A percentile compares a stretch with the other conserved stretches of the same genome.
These are phyloP conservation scores for Herpetotheres cachinnans DNA, from an alignment of 2,113 vertebrate genomes.

Conservation along the genomic window DNA sequence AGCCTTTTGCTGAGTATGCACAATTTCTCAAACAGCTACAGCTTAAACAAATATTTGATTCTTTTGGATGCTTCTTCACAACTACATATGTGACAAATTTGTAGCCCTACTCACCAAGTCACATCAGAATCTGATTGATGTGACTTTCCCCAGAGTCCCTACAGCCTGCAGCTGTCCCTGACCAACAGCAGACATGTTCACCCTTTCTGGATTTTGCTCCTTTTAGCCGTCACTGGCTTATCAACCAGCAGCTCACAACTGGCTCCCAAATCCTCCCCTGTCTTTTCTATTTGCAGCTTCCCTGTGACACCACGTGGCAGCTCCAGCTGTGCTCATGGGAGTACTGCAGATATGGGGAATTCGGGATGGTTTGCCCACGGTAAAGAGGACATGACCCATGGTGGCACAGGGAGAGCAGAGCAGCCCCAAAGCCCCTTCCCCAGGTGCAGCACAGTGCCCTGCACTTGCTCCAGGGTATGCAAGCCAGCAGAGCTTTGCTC, in stretches of 20 bases:
- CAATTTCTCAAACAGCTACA: neutral
- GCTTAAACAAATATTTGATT: neutral
- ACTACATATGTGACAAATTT: neutral
- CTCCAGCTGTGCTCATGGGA: neutral
- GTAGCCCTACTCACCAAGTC: neutral
- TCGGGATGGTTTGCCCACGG: neutral
- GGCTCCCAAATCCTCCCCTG: neutral
- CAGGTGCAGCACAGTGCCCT: too few species aligned
- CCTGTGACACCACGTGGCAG: neutral
- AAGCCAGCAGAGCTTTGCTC: too few species aligned
- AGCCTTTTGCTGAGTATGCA: neutral
- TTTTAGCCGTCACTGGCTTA: neutral
- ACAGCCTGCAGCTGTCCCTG: neutral
- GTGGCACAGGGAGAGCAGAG: neutral
- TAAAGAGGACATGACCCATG: neutral
- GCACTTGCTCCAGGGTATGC: fast-evolving
- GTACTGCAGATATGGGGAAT: neutral
- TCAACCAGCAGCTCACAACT: neutral
- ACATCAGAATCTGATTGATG: neutral
- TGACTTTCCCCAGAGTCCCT: neutral
- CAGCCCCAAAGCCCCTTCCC: neutral
- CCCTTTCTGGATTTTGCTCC: neutral
- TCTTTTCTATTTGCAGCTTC: neutral
- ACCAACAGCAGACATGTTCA: neutral
- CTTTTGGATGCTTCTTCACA: neutral